phyloP scores from a whole-genome alignment of 1,140 invertebrate species.

The Halesus radiatus region DNA sequence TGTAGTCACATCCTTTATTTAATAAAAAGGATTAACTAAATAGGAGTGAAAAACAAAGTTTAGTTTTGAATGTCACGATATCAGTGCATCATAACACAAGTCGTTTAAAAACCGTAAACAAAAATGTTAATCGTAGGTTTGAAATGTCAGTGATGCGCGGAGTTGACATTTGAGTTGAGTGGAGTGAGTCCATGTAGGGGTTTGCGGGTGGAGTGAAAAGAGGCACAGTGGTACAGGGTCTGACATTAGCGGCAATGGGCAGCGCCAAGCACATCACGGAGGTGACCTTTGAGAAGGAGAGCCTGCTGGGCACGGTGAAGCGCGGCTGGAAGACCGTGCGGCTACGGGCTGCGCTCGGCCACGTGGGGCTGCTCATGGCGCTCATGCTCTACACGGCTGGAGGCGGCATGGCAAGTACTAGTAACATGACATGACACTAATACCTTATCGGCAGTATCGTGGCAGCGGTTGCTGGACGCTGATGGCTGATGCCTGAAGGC shows the following conservation, averaged over 20 bases:
- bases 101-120: background rate
- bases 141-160: slow-evolving; percentile 1
- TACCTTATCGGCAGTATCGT: too few relatives aligned
- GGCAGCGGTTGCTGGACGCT: too few relatives aligned
- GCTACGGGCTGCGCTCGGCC: slow-evolving; percentile 76
- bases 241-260: slow-evolving; percentile 43
- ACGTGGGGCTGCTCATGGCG: slow-evolving; percentile 78
- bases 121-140: background rate
- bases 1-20: too few relatives aligned
- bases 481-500: too few relatives aligned
- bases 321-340: slow-evolving; percentile 67
- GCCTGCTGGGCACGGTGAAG: slow-evolving; percentile 63
- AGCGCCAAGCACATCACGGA: slow-evolving; percentile 59
- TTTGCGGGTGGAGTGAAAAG: background rate
- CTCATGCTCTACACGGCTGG: slow-evolving; percentile 81
- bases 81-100: background rate
- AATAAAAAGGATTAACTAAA: too few relatives aligned
- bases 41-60: too few relatives aligned
- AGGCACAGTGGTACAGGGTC: too few relatives aligned
- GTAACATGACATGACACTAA: too few relatives aligned
- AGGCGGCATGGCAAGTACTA: slow-evolving; percentile 77
- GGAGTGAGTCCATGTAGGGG: background rate
- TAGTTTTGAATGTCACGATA: background rate
- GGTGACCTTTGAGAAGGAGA: slow-evolving; percentile 68
- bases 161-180: slow-evolving; percentile 20